Base-by-base conservation (phyloP, 2,113 vertebrate genomes). In the Hippocampus barbouri region DNA sequence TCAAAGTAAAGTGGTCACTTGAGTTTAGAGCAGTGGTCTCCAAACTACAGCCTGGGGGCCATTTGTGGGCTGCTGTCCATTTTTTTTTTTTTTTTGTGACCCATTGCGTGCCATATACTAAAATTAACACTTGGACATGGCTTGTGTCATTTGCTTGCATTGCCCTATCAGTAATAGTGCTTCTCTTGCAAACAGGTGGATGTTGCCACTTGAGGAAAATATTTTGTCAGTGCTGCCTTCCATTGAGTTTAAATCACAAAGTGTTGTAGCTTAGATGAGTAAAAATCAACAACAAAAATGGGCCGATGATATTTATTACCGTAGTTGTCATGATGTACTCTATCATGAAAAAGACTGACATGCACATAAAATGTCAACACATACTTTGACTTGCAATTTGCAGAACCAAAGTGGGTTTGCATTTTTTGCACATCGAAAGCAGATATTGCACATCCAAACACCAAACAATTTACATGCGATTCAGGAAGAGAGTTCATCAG, bases 351-450 rank as follows among this genome's bases (percentile, higher is more conserved):
- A 45, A 23, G 21, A 66, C n/a, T 45, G 21, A 66, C 63, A 66
- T 14, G 41, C 20, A n/a, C 20, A 30, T 14, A 15, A 30, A 30
- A 59, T 59, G 25, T 60, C 59, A 60, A 60, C 25, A 25, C 20
- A 59, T 59, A 25, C 14, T 59, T 59, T 27, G 25, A 10, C 57
- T 64, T 64, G 18, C 43, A 43, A 43, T 21, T 12, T n/a, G 3
- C 21, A 64, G 62, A 40, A 64, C 20, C 21, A 64, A 64, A 64
- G 21, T 23, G 61, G 69, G 23, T 12, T 51, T 62, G 66, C 40
- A 79, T 74, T 20, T 78, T 64, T 85, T 88, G 85, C 86, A 88
- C 86, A 79, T 56, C 7, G 69, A 47, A 69, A 71, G 78, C 74
- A 73, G 53, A 16, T 71, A 74, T 84, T 88, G 86, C 85, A 88